These are phyloP conservation scores for Parnassius smintheus DNA, from an alignment of 2,888 invertebrate species.

Conservation along the genomic window DNA sequence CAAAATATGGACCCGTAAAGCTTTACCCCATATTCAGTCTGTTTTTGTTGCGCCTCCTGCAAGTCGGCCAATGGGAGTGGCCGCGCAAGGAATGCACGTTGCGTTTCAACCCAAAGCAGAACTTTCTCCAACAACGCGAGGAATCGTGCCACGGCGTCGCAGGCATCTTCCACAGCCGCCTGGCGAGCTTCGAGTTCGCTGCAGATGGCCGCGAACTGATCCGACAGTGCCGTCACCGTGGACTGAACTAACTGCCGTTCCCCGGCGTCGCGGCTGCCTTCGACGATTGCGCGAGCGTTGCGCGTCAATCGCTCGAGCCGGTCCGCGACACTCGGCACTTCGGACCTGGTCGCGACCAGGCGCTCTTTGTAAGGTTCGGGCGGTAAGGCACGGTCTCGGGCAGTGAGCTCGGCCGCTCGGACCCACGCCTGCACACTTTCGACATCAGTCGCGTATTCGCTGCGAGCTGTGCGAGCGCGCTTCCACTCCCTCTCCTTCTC, in stretches of 20 bases:
- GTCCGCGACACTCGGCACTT: conserved; percentile 86
- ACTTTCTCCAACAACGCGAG: conserved; percentile 90
- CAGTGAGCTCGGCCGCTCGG: conserved; percentile 89
- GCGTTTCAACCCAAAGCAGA: conserved; percentile 91
- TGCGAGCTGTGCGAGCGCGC: conserved; percentile 89
- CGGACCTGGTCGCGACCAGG: conserved; percentile 88
- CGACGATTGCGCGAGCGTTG: conserved; percentile 89
- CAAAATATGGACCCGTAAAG: not conserved
- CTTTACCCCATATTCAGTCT: conserved; percentile 91
- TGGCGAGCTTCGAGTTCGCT: conserved; percentile 91
- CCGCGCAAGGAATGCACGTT: conserved; percentile 88
- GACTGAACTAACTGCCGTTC: conserved; percentile 88
- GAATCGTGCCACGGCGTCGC: conserved; percentile 94
- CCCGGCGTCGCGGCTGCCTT: conserved; percentile 88
- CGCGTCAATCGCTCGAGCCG: conserved; percentile 88
- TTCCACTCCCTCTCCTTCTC: conserved; percentile 93
- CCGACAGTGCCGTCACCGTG: conserved; percentile 87
- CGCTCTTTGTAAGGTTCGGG: conserved; percentile 89
- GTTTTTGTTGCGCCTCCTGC: conserved; percentile 90
- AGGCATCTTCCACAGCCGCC: conserved; percentile 90
- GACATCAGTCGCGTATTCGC: conserved; percentile 89
- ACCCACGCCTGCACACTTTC: conserved; percentile 92
- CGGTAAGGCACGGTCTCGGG: conserved; percentile 89
- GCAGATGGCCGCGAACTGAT: conserved; percentile 89
- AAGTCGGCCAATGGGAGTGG: conserved; percentile 89